Percentiles rank a stretch among this genome's conserved stretches.
Evolutionary conservation across 2,113 vertebrate genomes (phyloP).

Genomic region (Regulus satrapa): DNA sequence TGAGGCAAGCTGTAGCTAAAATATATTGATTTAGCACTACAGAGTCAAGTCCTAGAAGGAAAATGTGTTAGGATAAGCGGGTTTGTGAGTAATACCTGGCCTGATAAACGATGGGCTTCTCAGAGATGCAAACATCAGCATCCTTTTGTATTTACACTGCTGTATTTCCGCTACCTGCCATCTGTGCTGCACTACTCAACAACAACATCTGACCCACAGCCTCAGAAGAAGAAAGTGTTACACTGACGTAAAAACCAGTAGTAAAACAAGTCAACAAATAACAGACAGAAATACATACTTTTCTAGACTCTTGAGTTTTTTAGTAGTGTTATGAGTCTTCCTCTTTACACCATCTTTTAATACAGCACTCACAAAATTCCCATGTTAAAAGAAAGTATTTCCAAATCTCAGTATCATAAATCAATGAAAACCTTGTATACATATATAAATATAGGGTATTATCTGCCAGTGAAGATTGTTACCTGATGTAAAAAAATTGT

Average conservation of each 20-base stretch:
- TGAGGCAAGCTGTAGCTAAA: not conserved
- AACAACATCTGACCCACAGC: not conserved
- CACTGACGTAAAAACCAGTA: fast-evolving
- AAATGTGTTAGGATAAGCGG: not conserved
- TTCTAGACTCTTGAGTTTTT: not conserved
- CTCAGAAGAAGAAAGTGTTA: not conserved
- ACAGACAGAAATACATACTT: not conserved
- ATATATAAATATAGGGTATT: not conserved
- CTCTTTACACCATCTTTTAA: not conserved
- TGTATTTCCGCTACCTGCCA: slow-evolving; percentile 9
- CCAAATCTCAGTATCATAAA: not conserved
- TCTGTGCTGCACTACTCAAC: not conserved
- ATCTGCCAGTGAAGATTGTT: not conserved
- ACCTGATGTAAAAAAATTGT: not conserved
- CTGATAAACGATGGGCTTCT: not conserved
- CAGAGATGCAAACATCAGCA: slow-evolving; percentile 19
- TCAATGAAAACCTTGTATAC: not conserved
- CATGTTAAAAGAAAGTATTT: not conserved
- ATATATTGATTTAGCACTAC: not conserved
- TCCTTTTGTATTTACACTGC: not conserved
- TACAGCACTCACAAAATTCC: not conserved
- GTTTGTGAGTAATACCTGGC: not conserved
- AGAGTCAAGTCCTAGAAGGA: not conserved
- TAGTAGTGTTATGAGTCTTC: not conserved
- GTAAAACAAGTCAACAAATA: not conserved